Conservation (phyloP, 1,140 invertebrate genomes). For the Ceratina calcarata region DNA sequence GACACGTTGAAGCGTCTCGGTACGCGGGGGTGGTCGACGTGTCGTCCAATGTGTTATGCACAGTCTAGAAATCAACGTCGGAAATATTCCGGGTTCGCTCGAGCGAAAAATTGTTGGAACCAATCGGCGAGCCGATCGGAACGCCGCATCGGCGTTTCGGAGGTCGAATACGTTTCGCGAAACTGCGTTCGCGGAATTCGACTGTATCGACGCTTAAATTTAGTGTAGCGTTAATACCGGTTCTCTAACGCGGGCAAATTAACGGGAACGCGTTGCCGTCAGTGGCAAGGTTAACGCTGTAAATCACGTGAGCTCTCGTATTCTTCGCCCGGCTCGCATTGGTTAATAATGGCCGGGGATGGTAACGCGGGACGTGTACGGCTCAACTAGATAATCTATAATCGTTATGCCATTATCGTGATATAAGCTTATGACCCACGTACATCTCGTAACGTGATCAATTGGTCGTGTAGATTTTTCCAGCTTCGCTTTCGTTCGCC, state of each 20-base stretch:
- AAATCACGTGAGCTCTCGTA: constrained; percentile 31
- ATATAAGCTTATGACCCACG: constrained; percentile 44
- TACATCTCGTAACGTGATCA: constrained; percentile 44
- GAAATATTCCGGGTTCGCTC: no score
- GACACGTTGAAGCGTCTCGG: constrained; percentile 12
- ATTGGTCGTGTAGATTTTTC: constrained; percentile 46
- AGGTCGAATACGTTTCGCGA: neutral
- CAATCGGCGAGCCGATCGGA: no score
- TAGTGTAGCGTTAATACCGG: neutral
- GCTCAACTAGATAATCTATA: constrained; percentile 56
- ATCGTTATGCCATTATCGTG: constrained; percentile 44
- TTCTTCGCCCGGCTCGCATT: constrained; percentile 20
- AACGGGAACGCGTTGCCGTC: constrained; percentile 1
- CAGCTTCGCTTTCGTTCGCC: constrained; percentile 15
- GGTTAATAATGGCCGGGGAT: constrained; percentile 9
- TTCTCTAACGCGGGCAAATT: neutral
- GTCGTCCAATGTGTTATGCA: neutral
- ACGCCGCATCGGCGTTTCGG: neutral
- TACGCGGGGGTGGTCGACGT: constrained; percentile 20
- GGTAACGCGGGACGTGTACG: constrained; percentile 13
- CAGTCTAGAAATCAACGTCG: neutral
- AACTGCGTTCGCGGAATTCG: neutral
- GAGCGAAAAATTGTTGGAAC: no score
- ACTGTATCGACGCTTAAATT: neutral
- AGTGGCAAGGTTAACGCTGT: constrained; percentile 53